phyloP scores from a whole-genome alignment of 1,140 invertebrate genomes.

The Apis cerana region DNA sequence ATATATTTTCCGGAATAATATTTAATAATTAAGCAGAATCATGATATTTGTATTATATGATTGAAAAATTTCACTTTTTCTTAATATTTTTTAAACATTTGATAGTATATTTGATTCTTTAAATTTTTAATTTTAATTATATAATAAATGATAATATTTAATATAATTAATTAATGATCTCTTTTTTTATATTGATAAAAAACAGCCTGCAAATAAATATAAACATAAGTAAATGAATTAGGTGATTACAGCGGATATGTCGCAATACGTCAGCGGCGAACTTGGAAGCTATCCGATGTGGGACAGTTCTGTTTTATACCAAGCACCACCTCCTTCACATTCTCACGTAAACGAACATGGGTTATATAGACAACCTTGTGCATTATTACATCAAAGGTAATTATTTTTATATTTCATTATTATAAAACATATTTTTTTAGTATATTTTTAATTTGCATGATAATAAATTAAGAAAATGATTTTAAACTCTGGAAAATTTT shows the following conservation, averaged over 20 bases:
- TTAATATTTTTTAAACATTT: neutral
- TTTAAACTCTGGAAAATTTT: neutral
- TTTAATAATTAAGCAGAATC: neutral
- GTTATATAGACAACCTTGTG: slow-evolving; percentile 78
- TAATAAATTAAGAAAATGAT: neutral
- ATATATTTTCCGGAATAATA: neutral
- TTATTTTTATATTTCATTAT: neutral
- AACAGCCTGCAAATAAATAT: slow-evolving; percentile 1
- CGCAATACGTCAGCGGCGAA: slow-evolving; percentile 78
- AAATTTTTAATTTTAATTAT: neutral
- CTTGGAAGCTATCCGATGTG: slow-evolving; percentile 77
- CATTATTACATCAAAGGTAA: slow-evolving; percentile 79
- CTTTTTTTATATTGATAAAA: too few relatives aligned
- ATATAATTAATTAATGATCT: neutral
- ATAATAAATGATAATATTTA: neutral
- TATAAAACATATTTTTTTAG: too few relatives aligned
- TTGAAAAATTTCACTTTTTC: neutral
- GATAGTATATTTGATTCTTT: neutral
- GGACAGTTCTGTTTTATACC: slow-evolving; percentile 79
- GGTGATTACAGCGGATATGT: slow-evolving; percentile 78
- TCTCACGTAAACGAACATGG: slow-evolving; percentile 78
- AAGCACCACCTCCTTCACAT: slow-evolving; percentile 74
- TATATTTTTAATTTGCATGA: neutral
- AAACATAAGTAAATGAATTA: slow-evolving; percentile 53
- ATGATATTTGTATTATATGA: neutral